Evolutionary conservation across 2,113 vertebrate species (phyloP).

Genomic region (Theristicus caerulescens): DNA sequence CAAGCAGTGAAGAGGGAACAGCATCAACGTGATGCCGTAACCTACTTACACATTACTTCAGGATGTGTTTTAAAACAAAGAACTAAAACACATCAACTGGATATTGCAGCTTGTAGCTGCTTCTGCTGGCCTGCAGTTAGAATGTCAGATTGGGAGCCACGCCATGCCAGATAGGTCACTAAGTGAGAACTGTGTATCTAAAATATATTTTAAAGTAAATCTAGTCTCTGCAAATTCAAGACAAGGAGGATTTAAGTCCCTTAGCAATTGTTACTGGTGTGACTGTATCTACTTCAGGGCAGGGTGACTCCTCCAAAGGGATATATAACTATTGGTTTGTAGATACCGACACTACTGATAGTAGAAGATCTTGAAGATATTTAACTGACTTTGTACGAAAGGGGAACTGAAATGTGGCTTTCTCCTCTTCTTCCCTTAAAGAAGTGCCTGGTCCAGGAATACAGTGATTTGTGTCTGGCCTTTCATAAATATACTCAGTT

Average conservation of each 20-base stretch:
- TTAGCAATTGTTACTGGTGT: background rate
- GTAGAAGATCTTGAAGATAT: background rate
- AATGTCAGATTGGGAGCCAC: background rate
- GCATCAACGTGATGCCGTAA: background rate
- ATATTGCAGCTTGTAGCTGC: background rate
- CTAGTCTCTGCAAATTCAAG: background rate
- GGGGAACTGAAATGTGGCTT: background rate
- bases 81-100: background rate
- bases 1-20: background rate
- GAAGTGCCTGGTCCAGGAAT: background rate
- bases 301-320: background rate
- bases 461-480: background rate
- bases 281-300: background rate
- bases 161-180: background rate
- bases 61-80: background rate
- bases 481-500: background rate
- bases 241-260: background rate
- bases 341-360: background rate
- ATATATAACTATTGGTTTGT: background rate
- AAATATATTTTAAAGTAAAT: background rate
- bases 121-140: background rate
- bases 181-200: background rate
- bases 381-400: background rate
- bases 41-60: conserved; percentile 5
- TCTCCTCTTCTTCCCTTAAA: background rate